Percentiles rank a stretch among this genome's conserved stretches.
phyloP scores from a whole-genome alignment of 1,140 invertebrate genomes.

The Caerostris darwini region DNA sequence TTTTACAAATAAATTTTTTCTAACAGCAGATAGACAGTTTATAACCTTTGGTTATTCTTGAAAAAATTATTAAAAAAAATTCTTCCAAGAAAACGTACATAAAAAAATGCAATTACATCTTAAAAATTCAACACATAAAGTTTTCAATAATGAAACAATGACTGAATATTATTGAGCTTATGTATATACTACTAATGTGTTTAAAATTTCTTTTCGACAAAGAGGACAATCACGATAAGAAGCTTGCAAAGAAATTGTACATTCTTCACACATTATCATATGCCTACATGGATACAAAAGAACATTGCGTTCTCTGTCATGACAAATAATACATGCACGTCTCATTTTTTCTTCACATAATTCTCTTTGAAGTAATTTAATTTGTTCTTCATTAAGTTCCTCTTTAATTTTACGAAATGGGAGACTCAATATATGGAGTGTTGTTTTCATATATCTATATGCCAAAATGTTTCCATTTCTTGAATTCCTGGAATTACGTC shows the following conservation, averaged over 20 bases:
- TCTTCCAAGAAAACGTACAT: too few relatives aligned
- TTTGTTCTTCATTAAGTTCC: slow-evolving; percentile 31
- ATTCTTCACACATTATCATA: slow-evolving; percentile 59
- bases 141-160: too few relatives aligned
- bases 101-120: too few relatives aligned
- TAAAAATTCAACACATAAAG: too few relatives aligned
- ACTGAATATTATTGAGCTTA: not conserved
- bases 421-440: not conserved
- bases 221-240: slow-evolving; percentile 45
- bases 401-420: slow-evolving; percentile 26
- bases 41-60: too few relatives aligned
- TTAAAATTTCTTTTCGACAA: slow-evolving; percentile 37
- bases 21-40: too few relatives aligned
- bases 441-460: not conserved
- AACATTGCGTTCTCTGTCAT: slow-evolving; percentile 55
- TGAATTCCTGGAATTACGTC: not conserved
- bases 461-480: not conserved
- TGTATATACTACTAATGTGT: slow-evolving; percentile 34
- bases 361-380: slow-evolving; percentile 18
- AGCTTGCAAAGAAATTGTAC: slow-evolving; percentile 4
- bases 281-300: slow-evolving; percentile 54
- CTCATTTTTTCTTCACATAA: slow-evolving; percentile 19
- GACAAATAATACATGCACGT: slow-evolving; percentile 50
- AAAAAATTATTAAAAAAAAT: too few relatives aligned
- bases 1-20: too few relatives aligned